Conservation (phyloP, 2,797 vertebrate genomes). For the Smutsia temminckii region DNA sequence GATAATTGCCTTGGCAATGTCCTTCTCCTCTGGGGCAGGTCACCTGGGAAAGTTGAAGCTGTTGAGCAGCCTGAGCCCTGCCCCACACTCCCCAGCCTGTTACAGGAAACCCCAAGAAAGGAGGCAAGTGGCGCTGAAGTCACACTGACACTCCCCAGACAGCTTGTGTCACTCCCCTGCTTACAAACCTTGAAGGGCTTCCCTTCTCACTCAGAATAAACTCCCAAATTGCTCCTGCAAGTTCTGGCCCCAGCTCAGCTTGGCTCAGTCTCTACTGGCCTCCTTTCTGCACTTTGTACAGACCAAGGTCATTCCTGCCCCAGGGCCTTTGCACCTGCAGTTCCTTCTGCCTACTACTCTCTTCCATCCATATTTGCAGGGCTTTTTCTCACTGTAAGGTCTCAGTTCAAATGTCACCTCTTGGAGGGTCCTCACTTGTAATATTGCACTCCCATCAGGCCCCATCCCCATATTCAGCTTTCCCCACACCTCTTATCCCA, state of each 20-base stretch:
- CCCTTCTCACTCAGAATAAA: background rate
- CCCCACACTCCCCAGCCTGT: background rate
- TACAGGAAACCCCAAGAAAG: background rate
- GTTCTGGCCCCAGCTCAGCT: background rate
- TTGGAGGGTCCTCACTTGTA: background rate
- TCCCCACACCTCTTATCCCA: background rate
- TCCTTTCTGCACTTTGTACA: background rate
- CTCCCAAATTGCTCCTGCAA: background rate
- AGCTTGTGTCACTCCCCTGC: background rate
- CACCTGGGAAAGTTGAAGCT: conserved; percentile 51
- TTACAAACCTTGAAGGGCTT: background rate
- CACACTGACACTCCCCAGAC: background rate
- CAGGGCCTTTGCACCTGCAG: background rate
- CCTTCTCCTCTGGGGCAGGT: conserved; percentile 46
- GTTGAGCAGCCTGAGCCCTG: background rate
- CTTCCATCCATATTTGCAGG: background rate
- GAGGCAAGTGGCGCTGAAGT: background rate
- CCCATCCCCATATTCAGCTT: background rate
- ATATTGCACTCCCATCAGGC: background rate
- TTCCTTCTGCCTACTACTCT: background rate
- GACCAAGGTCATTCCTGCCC: background rate
- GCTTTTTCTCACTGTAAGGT: background rate
- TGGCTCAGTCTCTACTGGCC: background rate
- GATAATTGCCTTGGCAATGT: conserved; percentile 14
- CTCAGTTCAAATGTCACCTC: background rate